phyloP scores from a whole-genome alignment of 2,113 vertebrate species.

The Helogale parvula region DNA sequence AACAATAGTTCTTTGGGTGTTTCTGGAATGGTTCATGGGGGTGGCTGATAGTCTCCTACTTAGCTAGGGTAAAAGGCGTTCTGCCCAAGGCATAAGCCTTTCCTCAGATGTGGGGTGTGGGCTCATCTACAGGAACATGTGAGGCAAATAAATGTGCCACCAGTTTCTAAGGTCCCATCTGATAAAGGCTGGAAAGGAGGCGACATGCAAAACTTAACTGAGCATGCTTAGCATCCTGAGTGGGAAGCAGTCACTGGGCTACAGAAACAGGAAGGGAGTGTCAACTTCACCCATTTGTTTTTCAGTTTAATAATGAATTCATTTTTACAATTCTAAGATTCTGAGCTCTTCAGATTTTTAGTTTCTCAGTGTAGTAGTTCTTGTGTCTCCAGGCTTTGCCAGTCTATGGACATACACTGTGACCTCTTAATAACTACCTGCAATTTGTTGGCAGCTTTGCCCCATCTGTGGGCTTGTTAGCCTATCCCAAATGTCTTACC shows the following conservation, averaged over 20 bases:
- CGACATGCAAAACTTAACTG: neutral
- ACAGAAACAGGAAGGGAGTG: neutral
- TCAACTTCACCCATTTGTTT: neutral
- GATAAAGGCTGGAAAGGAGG: neutral
- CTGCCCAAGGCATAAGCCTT: neutral
- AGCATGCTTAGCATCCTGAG: neutral
- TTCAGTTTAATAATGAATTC: neutral
- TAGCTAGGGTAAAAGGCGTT: neutral
- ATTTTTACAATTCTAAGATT: conserved; percentile 23
- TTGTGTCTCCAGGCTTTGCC: neutral
- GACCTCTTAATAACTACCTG: neutral
- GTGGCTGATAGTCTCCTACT: neutral
- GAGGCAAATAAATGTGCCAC: conserved; percentile 1
- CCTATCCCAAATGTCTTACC: neutral
- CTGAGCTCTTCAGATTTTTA: conserved; percentile 3
- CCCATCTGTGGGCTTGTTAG: neutral
- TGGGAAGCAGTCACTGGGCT: neutral
- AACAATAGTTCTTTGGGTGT: conserved; percentile 48
- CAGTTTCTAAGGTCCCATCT: neutral
- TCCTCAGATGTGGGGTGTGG: neutral
- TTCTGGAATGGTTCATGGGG: neutral
- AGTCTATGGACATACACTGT: neutral
- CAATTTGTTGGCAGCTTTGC: neutral
- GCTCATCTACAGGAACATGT: neutral
- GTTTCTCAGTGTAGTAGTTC: neutral